Evolutionary conservation across 2,113 vertebrate genomes (phyloP), one percentile per base, ranked within the genome.

Genomic region (Columba livia): DNA sequence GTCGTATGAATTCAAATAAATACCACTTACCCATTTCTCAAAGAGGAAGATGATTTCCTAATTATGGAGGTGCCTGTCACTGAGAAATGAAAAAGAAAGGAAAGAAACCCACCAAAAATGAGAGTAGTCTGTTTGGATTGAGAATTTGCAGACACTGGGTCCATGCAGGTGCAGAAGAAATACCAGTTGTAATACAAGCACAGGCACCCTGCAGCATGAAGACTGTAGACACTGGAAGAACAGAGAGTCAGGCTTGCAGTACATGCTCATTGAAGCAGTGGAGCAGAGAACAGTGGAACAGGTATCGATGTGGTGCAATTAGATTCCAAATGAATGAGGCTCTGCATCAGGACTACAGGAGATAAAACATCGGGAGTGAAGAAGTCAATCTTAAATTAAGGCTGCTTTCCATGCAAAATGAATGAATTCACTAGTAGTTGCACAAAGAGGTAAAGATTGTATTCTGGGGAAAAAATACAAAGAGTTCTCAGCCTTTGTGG

Each of bases 281-380:
- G 19, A 80, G 25, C 28, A 69, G 53, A 61, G 40, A 60, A 66
- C 29, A 60, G 25, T 38, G 44, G 16, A 74, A 61, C 32, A 65
- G 20, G 12, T 16, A 17, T 5, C 48, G n/a, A 53, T 60, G 28
- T 51, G 28, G 28, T 1, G 0, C 47, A 28, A 53, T 31, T 0
- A 2, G 50, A 21, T 69, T 84, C 85, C 54, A 69, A 21, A 51
- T 75, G 36, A 62, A 44, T 2, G 9, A 93, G 26, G 24, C 15
- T n/a, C 5, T 11, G 32, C n/a, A 6, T n/a, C 72, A 86, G 54
- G 11, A 53, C 44, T 69, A 34, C 8, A n/a, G 51, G 25, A 77
- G 40, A 80, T 38, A 73, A 78, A 93, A 60, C 12, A 57, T 34
- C n/a, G 69, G 20, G 26, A 88, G 15, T 29, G 24, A 38, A 12